These are phyloP conservation scores for Nymphalis io DNA, from an alignment of 1,140 invertebrate species.

Conservation along the genomic window DNA sequence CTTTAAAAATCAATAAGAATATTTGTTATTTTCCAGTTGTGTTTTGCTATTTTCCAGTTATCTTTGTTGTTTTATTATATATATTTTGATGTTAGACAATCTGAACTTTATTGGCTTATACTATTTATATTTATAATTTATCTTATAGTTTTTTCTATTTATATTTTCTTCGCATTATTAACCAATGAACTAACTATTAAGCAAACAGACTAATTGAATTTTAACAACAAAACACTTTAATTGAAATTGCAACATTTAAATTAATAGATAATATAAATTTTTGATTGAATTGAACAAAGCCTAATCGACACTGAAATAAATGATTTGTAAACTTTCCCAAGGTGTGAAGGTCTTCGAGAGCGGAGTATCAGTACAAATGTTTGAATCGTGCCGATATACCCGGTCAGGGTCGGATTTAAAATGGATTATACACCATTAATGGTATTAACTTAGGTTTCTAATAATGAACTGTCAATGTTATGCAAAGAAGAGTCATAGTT, in stretches of 20 bases:
- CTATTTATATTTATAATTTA: no score
- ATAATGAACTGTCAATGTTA: slow-evolving; percentile 23
- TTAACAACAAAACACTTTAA: neutral
- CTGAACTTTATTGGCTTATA: no score
- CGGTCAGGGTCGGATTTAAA: slow-evolving; percentile 36
- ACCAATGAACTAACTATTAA: neutral
- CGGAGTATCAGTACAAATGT: slow-evolving; percentile 33
- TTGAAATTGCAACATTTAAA: neutral
- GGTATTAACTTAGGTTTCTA: slow-evolving; percentile 17
- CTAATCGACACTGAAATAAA: slow-evolving; percentile 15
- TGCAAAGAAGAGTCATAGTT: neutral
- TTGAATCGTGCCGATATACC: slow-evolving; percentile 40
- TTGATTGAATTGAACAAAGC: slow-evolving; percentile 19
- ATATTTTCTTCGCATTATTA: neutral
- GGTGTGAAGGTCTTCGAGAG: slow-evolving; percentile 28
- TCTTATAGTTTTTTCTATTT: no score
- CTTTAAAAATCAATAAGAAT: no score
- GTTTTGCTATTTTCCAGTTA: no score
- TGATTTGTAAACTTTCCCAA: slow-evolving; percentile 27
- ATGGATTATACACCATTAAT: slow-evolving; percentile 39
- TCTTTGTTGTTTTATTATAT: no score
- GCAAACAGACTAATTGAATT: neutral
- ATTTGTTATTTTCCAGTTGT: no score
- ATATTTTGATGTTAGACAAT: no score
- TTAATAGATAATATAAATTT: slow-evolving; percentile 7